Base-by-base conservation (phyloP, 1,140 invertebrate genomes). In the Neotoxoptera formosana region DNA sequence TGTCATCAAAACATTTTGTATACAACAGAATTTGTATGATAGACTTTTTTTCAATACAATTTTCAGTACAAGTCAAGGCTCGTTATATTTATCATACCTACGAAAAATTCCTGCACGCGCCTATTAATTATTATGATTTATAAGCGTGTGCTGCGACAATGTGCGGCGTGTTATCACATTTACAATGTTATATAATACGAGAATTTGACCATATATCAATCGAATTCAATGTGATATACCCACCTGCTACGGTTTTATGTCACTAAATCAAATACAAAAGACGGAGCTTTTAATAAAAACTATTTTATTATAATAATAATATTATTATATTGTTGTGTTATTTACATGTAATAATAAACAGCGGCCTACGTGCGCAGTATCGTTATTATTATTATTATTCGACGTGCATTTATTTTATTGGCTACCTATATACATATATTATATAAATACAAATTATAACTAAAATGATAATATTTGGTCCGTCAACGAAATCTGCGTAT, bases 21-120 rank as follows among this genome's bases (percentile, higher is more conserved):
- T 67, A 30, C 0, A 11, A 67, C 3, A 67, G 3, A n/a, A 67
- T 30, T 67, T 8, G 0, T 67, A 67, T 30, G 9, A 4, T 14
- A 53, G 51, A 53, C 51, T 17, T 60, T 76, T 76, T 76, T 76
- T n/a, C 14, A 76, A 53, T 53, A 14, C 30, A 76, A 17, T 76
- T 76, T 76, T 76, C n/a, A 17, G n/a, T 17, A n/a, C n/a, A 76
- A 4, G 21, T 76, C 8, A 2, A 2, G 45, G 45, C 84, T 86
- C 17, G 14, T 87, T 48, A 9, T 48, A 87, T 87, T 87, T 83
- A n/a, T 17, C 86, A 87, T 87, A 51, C 86, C 86, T n/a, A n/a
- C 21, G 45, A 51, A 87, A 48, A 87, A 87, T 87, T 30, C 47
- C 47, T 87, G 20, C 30, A 48, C 47, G n/a, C 30, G 14, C 17